Evolutionary conservation across 2,113 vertebrate species (phyloP), one percentile per base, ranked within the genome.

Genomic region (Alectura lathami): DNA sequence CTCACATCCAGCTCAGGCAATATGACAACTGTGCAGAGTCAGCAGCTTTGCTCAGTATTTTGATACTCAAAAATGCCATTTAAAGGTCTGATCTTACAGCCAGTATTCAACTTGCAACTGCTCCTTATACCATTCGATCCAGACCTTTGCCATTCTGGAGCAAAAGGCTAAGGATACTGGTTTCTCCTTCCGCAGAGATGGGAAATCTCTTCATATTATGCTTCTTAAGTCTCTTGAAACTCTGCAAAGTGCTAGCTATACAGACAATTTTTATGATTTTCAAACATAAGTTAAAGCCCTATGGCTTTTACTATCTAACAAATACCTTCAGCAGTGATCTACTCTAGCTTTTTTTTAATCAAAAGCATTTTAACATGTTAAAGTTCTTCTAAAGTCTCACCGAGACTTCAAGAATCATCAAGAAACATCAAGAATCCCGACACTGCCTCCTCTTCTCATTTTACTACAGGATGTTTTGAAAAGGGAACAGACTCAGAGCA

Each of bases 361-460:
- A 45, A 2, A 72, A 67, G 17, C 42, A 36, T 74, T 86, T 83
- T 48, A 93, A n/a, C 13, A 82, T 73, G 4, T 77, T 42, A 7
- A 76, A 57, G 23, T n/a, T 93, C 9, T 68, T 79, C 18, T 51
- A 40, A 86, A 64, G 18, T 54, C 54, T 77, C 43, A 20, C 16
- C 0, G 6, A 69, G 23, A 18, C 45, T 64, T 60, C 36, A 86
- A 56, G 62, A 73, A 76, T 70, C 20, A 72, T 21, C 59, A 75
- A 51, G 63, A 66, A 77, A 72, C 21, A 73, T 13, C 50, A 66
- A 50, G 30, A 85, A 92, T 60, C 22, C 40, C 24, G 57, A 62
- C 27, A 69, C 30, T 2, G 3, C 6, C 14, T 82, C 56, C 8
- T 59, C 0, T 0, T 34, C 20, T 57, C 2, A 2, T 69, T 89